Evolutionary conservation across 2,113 vertebrate genomes (phyloP), one percentile per base, ranked within the genome.

Genomic region (Lagopus muta): DNA sequence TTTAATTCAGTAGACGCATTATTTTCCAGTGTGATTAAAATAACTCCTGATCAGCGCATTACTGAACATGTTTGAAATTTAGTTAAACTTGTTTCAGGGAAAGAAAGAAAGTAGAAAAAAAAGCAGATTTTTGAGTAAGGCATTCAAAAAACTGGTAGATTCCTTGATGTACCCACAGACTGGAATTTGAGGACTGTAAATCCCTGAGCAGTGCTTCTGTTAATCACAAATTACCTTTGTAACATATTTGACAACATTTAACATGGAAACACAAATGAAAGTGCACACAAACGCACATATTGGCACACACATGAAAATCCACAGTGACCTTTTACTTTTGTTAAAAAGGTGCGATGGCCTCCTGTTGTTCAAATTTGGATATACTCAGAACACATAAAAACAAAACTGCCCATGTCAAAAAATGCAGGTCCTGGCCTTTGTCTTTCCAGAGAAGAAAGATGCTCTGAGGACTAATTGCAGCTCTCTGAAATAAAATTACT

Each of bases 21-120:
- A 52, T 82, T 83, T 82, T 93, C 82, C 79, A 69, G 57, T 45
- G 67, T 48, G 45, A 66, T 96, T 97, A 90, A 97, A 97, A 96
- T 95, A 91, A 88, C 58, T 80, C 32, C 62, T 67, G 75, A 87
- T 93, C 57, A 86, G 55, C 45, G 91, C 79, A 95, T 95, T 95
- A 93, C 48, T 78, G 90, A 94, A 80, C 27, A 45, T 90, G 85
- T 54, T 93, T 93, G 92, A 60, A 94, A 93, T 77, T 73, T 80
- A 90, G 89, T 92, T 76, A 61, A 90, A 21, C 11, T 95, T 93
- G 95, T 87, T 92, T 48, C 72, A 89, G 92, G 43, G 48, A 81
- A 94, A 89, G 89, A 94, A 85, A 90, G 24, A 43, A 72, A 71
- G 79, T 77, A 24, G 22, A 57, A 79, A 79, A 57, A 79, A 76